phyloP scores from a whole-genome alignment of 2,888 invertebrate genomes.

The Steromphala cineraria region DNA sequence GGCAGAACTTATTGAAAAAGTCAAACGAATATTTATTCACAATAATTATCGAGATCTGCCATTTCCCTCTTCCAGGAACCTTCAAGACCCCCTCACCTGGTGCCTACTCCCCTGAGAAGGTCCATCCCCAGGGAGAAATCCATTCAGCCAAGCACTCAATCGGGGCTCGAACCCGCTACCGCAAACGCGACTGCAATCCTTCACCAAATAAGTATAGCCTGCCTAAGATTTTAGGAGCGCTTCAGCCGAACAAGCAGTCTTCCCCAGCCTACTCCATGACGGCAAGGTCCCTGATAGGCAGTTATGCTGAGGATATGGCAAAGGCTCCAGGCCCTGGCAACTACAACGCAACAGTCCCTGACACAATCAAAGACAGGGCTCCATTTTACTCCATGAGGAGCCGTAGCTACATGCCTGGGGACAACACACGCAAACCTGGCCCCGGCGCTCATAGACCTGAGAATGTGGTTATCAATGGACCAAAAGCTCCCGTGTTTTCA shows the following conservation, averaged over 20 bases:
- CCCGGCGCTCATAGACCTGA: conserved; percentile 96
- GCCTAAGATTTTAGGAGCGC: conserved; percentile 65
- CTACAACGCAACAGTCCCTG: conserved; percentile 82
- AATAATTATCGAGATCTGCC: not conserved
- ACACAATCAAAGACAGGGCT: conserved; percentile 78
- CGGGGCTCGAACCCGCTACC: conserved; percentile 49
- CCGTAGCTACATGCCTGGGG: conserved; percentile 84
- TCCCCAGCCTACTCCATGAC: conserved; percentile 91
- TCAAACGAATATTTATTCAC: not conserved
- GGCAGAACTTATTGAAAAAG: no score
- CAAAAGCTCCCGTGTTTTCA: conserved; percentile 69
- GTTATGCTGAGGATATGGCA: conserved; percentile 63
- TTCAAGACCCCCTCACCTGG: conserved; percentile 60
- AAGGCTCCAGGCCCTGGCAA: conserved; percentile 84
- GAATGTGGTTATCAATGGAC: conserved; percentile 81
- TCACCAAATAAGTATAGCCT: conserved; percentile 67
- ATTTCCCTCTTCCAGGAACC: conserved; percentile 36
- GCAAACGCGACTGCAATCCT: conserved; percentile 51
- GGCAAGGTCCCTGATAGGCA: conserved; percentile 79
- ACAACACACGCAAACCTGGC: conserved; percentile 88
- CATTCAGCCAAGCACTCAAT: conserved; percentile 60
- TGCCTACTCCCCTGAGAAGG: conserved; percentile 56
- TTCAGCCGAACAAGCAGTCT: conserved; percentile 68
- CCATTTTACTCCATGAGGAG: conserved; percentile 92
- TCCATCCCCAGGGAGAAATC: conserved; percentile 62